Evolutionary conservation across 53 echinoderm and acorn worm species (phyloP), one percentile per base, ranked within the genome.

Genomic region (Stichopus horrens): DNA sequence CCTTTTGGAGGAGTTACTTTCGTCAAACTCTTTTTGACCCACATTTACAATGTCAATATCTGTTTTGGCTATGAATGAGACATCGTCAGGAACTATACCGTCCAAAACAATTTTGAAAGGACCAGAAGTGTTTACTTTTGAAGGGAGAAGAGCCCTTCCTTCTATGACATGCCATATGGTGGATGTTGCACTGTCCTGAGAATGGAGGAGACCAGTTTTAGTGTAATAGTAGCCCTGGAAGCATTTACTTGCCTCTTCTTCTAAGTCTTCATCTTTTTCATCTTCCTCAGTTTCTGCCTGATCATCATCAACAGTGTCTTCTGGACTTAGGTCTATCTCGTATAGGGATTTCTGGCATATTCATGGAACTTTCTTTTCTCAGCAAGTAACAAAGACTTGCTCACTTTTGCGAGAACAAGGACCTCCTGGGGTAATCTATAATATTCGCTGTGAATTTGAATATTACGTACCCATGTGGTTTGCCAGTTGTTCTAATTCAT

Each of bases 401-500:
- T 89, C 86, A 90, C 85, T 86, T 92, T 92, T 57, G 92, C 90
- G 8, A 92, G 54, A 11, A 86, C 66, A 8, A 90, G 63, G 4
- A 86, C 73, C 58, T 92, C 89, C 4, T 76, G 55, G 1, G 89
- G 92, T 5, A 92, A 37, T 13, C 89, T 22, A 57, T 86, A 90
- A 59, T 90, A 92, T 54, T 92, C 77, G 19, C 92, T 19, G 65
- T 92, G 92, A 18, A 82, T 52, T 18, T 68, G 14, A 21, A 93
- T 83, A 57, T 93, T 58, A 77, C 91, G 93, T 7, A n/a, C 88
- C 91, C 90, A 93, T 89, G 65, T 91, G 91, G 21, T 53, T 91
- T 7, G 93, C 93, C 8, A 91, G 89, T 37, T 89, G 93, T 71
- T 93, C 91, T 7, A 89, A 18, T 21, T 93, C 91, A 86, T 89